Evolutionary conservation across 2,797 vertebrate genomes (phyloP), one percentile per base, ranked within the genome.

Genomic region (Limnodromus scolopaceus): DNA sequence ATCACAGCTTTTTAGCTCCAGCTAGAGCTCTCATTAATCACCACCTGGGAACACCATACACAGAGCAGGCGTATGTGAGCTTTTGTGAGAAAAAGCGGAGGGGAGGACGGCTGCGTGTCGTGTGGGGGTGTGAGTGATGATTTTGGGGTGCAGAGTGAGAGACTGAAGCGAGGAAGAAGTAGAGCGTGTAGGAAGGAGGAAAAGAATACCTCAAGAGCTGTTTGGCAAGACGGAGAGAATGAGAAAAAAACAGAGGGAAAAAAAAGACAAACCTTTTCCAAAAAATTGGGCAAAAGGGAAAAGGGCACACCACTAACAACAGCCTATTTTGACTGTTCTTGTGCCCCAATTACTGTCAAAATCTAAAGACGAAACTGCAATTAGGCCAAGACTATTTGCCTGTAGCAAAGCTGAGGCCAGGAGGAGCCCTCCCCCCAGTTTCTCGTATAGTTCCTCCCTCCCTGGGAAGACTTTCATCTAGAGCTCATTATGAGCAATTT

Each of bases 61-160:
- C 19, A 22, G 86, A 89, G 53, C 91, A 93, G 95, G 65, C 32
- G 0, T 76, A 61, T 8, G 2, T 45, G 84, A 92, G 93, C 69
- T 86, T 88, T 75, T 84, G 93, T 86, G 83, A 94, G 87, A n/a
- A 77, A 43, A 68, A 88, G 66, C 13, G 14, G 77, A 88, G 86
- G 58, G 84, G 55, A 94, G 65, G 90, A 87, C 5, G 32, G 39
- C 43, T 94, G 66, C 10, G 5, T 45, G 70, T 55, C 0, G 0
- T 94, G 86, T 69, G 95, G 92, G 84, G 92, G 88, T 80, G 83
- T 89, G 89, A 94, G 88, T 95, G 94, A 94, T 92, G 89, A 94
- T 92, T 96, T 96, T 87, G 91, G 93, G 96, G 91, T 95, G 60
- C 93, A 39, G 63, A 93, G 88, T 64, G 96, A 96, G 89, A 96